A percentile compares a stretch with the other conserved stretches of the same genome.
phyloP scores from a whole-genome alignment of 1,140 invertebrate species.

The Hetaerina americana region DNA sequence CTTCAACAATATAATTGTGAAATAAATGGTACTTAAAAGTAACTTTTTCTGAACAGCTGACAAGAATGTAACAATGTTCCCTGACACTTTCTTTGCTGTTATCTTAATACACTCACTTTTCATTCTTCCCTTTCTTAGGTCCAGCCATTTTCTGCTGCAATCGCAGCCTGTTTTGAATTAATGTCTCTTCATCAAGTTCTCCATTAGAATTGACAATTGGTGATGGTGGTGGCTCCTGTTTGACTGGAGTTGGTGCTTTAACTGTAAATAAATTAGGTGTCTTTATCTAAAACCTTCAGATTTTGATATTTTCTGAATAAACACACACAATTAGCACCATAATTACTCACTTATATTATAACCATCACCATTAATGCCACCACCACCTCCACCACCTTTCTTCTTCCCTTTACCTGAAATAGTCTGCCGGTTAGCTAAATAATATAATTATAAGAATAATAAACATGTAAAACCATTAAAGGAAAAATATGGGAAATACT shows the following conservation, averaged over 20 bases:
- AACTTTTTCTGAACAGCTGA: neutral
- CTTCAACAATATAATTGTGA: no score
- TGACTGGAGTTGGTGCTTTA: constrained; percentile 11
- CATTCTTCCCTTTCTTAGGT: constrained; percentile 13
- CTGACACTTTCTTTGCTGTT: neutral
- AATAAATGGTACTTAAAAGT: no score
- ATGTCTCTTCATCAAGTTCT: constrained; percentile 22
- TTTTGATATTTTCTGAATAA: constrained; percentile 3
- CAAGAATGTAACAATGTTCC: neutral
- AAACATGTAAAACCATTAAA: no score
- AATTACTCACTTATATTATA: constrained; percentile 2
- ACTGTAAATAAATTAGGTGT: neutral
- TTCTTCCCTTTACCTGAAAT: constrained; percentile 14
- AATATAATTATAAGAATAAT: no score
- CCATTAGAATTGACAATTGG: constrained; percentile 9
- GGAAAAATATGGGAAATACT: no score
- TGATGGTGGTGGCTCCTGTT: constrained; percentile 9
- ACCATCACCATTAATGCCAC: constrained; percentile 11
- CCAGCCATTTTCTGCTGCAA: constrained; percentile 21
- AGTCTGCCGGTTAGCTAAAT: no score
- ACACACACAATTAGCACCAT: neutral
- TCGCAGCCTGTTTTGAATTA: constrained; percentile 24
- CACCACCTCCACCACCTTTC: constrained; percentile 8
- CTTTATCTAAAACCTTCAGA: neutral
- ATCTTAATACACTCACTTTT: constrained; percentile 17